These are phyloP conservation scores for Papilio polytes DNA, from an alignment of 1,140 invertebrate species.

Conservation along the genomic window DNA sequence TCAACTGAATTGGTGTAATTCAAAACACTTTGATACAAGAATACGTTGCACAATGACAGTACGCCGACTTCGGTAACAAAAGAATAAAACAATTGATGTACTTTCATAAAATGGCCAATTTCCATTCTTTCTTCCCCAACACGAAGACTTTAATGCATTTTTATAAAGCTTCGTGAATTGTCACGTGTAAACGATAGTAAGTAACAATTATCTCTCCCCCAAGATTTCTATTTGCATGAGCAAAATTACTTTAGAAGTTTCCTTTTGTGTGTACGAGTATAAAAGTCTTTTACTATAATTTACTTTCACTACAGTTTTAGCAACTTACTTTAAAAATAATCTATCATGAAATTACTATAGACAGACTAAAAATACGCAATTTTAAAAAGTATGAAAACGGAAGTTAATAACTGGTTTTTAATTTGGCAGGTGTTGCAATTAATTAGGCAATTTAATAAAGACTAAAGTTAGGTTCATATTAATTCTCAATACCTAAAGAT, in stretches of 20 bases:
- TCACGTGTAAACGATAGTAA: conserved; percentile 31
- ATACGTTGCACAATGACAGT: neutral
- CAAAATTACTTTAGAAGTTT: conserved; percentile 35
- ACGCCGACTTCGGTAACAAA: neutral
- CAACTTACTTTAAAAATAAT: neutral
- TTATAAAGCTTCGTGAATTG: conserved; percentile 26
- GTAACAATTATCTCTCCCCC: conserved; percentile 36
- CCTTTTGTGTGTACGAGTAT: conserved; percentile 30
- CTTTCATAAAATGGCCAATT: conserved; percentile 33
- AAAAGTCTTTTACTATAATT: conserved; percentile 22
- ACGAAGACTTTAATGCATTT: conserved; percentile 26
- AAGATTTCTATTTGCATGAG: conserved; percentile 36
- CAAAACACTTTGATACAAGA: conserved; percentile 2
- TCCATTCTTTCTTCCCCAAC: conserved; percentile 12
- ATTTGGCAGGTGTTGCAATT: neutral
- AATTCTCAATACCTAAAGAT: no score
- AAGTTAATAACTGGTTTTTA: neutral
- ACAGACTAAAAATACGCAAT: neutral
- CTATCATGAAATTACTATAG: neutral
- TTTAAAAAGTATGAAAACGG: neutral
- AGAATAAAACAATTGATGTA: conserved; percentile 15
- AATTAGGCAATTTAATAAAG: neutral
- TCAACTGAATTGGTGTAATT: neutral
- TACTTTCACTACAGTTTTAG: conserved; percentile 22
- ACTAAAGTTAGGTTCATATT: no score